Evolutionary conservation across 2,113 vertebrate species (phyloP).

Genomic region (cattle (Bos taurus)): DNA sequence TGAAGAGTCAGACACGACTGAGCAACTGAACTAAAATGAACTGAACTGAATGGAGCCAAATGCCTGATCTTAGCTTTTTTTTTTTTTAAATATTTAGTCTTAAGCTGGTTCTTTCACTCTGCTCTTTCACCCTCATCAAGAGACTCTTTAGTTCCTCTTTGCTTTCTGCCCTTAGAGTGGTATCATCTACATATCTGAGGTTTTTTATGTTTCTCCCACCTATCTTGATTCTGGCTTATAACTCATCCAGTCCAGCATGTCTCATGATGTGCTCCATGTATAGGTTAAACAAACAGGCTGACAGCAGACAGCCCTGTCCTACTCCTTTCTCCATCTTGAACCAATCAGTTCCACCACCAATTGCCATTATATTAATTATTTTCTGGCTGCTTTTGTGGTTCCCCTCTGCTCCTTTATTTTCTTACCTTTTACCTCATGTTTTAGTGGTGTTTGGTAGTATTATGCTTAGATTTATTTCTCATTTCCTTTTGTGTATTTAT

Average conservation of each 20-base stretch:
- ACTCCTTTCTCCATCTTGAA: neutral
- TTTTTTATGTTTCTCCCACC: neutral
- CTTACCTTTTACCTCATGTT: neutral
- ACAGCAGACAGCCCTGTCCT: neutral
- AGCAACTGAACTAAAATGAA: too few species aligned
- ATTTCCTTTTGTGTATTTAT: neutral
- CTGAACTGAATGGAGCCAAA: neutral
- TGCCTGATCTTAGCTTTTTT: neutral
- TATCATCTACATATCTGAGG: neutral
- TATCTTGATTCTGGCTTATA: neutral
- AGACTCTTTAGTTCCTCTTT: neutral
- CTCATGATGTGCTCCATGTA: neutral
- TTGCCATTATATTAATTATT: neutral
- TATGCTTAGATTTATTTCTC: neutral
- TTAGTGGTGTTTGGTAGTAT: neutral
- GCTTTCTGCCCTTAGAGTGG: neutral
- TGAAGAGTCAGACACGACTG: too few species aligned
- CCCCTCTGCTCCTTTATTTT: neutral
- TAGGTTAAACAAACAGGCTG: neutral
- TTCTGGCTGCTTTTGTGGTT: neutral
- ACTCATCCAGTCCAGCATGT: neutral
- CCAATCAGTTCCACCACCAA: neutral
- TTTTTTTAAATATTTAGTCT: neutral
- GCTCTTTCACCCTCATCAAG: neutral
- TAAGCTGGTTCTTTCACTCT: neutral